phyloP scores from a whole-genome alignment of 2,113 vertebrate genomes.

The Solenodon paradoxus region DNA sequence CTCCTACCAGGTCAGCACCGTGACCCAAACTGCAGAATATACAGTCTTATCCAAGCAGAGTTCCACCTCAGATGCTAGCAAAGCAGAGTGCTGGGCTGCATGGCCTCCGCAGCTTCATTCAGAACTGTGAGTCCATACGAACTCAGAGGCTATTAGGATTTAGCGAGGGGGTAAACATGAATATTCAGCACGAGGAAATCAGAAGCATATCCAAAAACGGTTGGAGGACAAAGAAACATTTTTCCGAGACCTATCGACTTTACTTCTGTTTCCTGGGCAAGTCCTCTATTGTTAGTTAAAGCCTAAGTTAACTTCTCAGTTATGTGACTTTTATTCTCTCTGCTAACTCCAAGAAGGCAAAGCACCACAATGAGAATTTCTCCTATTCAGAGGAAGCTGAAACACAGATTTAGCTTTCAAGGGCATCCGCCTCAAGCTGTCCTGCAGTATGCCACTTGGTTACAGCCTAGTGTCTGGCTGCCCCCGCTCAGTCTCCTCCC shows the following conservation, averaged over 20 bases:
- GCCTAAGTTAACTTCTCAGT: not conserved
- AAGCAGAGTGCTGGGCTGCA: not conserved
- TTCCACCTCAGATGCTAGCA: not conserved
- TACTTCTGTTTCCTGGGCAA: not conserved
- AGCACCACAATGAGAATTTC: not conserved
- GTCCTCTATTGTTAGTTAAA: not conserved
- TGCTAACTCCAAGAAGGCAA: not conserved
- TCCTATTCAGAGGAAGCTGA: not conserved
- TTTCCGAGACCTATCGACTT: not conserved
- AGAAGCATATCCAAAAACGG: not conserved
- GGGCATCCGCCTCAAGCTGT: not conserved
- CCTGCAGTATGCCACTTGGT: not conserved
- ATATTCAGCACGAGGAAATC: not conserved
- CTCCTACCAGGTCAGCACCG: too few relatives aligned
- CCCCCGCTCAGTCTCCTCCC: not conserved
- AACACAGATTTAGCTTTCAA: not conserved
- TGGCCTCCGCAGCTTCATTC: not conserved
- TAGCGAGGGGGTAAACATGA: not conserved
- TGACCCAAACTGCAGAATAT: too few relatives aligned
- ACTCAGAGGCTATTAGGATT: not conserved
- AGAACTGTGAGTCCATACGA: not conserved
- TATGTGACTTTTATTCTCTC: not conserved
- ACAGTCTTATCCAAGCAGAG: not conserved
- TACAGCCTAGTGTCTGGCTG: not conserved
- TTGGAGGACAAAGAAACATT: not conserved